phyloP scores from a whole-genome alignment of 2,797 vertebrate species.

The Diplodus puntazzo region DNA sequence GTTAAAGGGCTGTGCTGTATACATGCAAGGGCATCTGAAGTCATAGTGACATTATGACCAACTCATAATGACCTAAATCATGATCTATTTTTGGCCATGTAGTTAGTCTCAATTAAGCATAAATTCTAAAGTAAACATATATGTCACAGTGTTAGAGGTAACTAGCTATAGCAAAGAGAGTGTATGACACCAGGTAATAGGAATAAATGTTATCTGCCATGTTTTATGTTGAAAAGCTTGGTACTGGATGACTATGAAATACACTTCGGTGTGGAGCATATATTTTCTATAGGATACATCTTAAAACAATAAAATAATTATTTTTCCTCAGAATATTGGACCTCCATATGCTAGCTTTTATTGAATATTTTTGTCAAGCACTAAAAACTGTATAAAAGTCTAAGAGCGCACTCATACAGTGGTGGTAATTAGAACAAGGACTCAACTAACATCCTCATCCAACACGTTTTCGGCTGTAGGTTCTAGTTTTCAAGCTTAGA shows the following conservation, averaged over 20 bases:
- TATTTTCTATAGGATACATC: not conserved
- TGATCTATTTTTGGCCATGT: not conserved
- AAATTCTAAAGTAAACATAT: not conserved
- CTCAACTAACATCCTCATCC: not conserved
- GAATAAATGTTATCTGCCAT: not conserved
- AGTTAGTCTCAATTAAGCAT: not conserved
- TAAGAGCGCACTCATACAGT: not conserved
- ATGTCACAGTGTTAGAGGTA: not conserved
- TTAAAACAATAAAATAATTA: not conserved
- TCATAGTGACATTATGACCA: not conserved
- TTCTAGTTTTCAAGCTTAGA: not conserved
- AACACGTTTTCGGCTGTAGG: not conserved
- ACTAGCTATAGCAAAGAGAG: not conserved
- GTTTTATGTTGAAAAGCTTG: not conserved
- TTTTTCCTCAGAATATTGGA: too few relatives aligned
- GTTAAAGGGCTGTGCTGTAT: not conserved
- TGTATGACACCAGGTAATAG: too few relatives aligned
- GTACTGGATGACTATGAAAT: not conserved
- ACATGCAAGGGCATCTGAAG: not conserved
- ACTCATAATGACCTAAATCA: too few relatives aligned
- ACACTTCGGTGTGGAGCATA: not conserved
- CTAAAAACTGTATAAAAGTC: not conserved
- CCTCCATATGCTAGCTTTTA: not conserved
- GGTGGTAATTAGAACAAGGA: not conserved
- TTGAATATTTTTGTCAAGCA: not conserved